Evolutionary conservation across 2,797 vertebrate genomes (phyloP), one percentile per base, ranked within the genome.

Genomic region (Pseudochirops corinnae): DNA sequence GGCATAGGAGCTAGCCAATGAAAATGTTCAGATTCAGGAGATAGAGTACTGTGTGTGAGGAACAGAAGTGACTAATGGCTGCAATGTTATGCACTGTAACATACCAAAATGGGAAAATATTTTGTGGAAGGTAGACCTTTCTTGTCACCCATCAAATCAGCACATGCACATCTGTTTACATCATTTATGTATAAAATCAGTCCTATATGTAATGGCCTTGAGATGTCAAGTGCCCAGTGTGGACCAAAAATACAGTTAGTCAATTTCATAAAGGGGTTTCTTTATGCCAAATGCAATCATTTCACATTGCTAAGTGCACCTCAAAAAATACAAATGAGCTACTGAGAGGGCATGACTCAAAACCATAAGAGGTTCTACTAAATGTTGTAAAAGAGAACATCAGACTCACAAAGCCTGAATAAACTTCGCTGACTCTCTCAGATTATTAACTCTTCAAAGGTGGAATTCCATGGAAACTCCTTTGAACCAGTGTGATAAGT

Each of bases 391-490:
- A 52, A 53, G 52, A 90, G 90, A 52, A 5, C 53, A 55, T 90
- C 50, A 90, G 28, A 91, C 52, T 55, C 50, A 55, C 50, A 52
- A 2, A 55, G 12, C 13, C 90, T 55, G 67, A 82, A 24, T 46
- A 46, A 82, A 82, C 16, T 46, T 39, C 67, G 24, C 11, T 82
- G 18, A 39, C 28, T 74, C 18, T 82, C n/a, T 82, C n/a, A 74
- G n/a, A 82, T 16, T 9, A 3, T 39, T 46, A 82, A 39, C n/a
- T 82, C n/a, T 26, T 91, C 87, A 87, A 93, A 96, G 92, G 6
- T 6, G 55, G 95, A 96, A 94, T 58, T 94, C 24, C 82, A 53
- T 53, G 31, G 53, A 14, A 96, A 97, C 92, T 95, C 90, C 82
- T 50, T 87, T 62, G 87, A 46, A 21, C 92, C 55, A 92, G 7